Evolutionary conservation across 2,113 vertebrate genomes (phyloP), one percentile per base, ranked within the genome.

Genomic region (Danionella cerebrum): DNA sequence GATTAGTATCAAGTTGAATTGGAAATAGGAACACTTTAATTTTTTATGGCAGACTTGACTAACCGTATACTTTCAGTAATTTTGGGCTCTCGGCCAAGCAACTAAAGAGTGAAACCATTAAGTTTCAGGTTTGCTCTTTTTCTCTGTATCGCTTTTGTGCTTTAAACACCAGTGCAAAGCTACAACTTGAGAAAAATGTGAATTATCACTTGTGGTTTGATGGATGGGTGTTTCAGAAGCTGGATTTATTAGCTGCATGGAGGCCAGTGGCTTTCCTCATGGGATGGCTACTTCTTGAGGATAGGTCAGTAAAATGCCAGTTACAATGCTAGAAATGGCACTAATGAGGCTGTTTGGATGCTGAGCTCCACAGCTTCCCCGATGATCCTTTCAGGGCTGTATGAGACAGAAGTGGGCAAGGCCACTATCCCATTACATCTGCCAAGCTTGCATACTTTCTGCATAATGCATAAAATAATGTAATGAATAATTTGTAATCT

Each of bases 401-500:
- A 42, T 24, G 12, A 1, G 6, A 14, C 36, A 60, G 27, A 68
- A 39, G 57, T 57, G 22, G 18, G 52, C 19, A 58, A 22, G 45
- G 52, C 62, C 36, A 25, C 31, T 59, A 27, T 47, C 42, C 16
- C 53, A 31, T 2, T 35, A 22, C 18, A 38, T 58, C 51, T 65
- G 31, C 38, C 48, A 19, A 3, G 38, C 36, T 65, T 71, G 51
- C 70, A 65, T 51, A 42, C 48, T 29, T 52, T 33, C 64, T 76
- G 65, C 69, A 71, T 71, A 58, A 76, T 76, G 52, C 52, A 76
- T 67, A 55, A 58, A 71, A 64, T 64, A 75, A 67, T 29, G 16
- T 39, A 42, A 76, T 69, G 16, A 72, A 76, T 76, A 68, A 69
- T 76, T 59, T 53, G 58, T 65, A 76, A 64, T 53, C 69, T 67